A percentile compares a stretch with the other conserved stretches of the same genome.
Evolutionary conservation across 2,797 vertebrate genomes (phyloP).

Genomic region (Orestias chungarensis): DNA sequence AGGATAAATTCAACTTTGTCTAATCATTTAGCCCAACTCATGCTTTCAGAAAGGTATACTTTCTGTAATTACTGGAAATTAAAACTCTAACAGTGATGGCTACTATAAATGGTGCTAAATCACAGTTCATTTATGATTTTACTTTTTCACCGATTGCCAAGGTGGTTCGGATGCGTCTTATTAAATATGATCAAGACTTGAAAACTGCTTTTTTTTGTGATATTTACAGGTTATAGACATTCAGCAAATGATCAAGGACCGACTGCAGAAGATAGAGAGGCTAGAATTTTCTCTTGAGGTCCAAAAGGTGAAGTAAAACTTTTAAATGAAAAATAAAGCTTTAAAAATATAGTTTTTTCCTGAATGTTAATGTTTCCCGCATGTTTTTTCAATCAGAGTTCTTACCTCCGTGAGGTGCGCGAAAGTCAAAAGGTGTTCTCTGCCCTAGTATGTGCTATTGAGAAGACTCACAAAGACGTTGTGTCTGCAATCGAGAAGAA

Average conservation of each 20-base stretch:
- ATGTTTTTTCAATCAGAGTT: constrained; percentile 65
- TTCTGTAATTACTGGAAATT: not conserved
- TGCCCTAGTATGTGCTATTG: constrained; percentile 71
- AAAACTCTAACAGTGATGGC: not conserved
- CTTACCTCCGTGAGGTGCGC: constrained; percentile 77
- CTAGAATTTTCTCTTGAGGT: constrained; percentile 72
- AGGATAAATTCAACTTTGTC: not conserved
- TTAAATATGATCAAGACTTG: not conserved
- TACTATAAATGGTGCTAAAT: not conserved
- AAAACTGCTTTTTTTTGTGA: not conserved
- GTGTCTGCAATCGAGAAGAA: constrained; percentile 72
- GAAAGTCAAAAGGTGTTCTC: constrained; percentile 81
- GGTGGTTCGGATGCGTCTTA: not conserved
- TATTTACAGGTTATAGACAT: constrained; percentile 64
- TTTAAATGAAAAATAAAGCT: not conserved
- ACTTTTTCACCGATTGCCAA: not conserved
- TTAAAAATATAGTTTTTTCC: not conserved
- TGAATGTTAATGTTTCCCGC: not conserved
- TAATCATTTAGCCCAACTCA: not conserved
- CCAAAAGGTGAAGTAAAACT: constrained; percentile 66
- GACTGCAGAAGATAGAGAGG: constrained; percentile 76
- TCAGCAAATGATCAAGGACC: constrained; percentile 77
- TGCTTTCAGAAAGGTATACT: not conserved
- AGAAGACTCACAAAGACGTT: constrained; percentile 77
- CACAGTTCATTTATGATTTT: not conserved